Evolutionary conservation across 2,797 vertebrate species (phyloP).

Genomic region (Catamblyrhynchus diadema): DNA sequence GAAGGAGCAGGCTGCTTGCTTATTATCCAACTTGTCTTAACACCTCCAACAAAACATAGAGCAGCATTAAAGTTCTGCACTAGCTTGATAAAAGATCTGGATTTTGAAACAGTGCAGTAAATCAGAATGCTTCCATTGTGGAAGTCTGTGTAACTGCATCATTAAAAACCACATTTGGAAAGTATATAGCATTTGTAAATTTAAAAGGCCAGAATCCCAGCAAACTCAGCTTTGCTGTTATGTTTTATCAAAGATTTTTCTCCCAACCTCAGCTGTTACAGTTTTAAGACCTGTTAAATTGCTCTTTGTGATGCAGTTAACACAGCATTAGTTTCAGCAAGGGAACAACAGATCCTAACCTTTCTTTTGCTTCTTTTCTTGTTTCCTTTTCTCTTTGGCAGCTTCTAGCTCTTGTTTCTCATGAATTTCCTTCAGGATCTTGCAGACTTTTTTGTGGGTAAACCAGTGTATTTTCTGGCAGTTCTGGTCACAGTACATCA

Average conservation of each 20-base stretch:
- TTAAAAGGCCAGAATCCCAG: background rate
- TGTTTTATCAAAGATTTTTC: background rate
- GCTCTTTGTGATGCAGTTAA: background rate
- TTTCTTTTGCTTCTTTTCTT: constrained; percentile 75
- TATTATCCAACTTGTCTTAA: background rate
- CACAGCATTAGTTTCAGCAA: background rate
- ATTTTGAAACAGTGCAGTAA: background rate
- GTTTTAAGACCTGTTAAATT: background rate
- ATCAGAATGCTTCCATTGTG: background rate
- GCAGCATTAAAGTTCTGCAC: background rate
- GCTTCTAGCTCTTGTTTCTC: constrained; percentile 86
- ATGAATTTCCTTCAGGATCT: constrained; percentile 85
- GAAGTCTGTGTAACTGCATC: background rate
- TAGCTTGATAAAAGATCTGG: background rate
- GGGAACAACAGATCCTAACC: background rate
- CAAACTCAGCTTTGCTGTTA: background rate
- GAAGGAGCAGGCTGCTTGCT: background rate
- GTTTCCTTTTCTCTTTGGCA: constrained; percentile 76
- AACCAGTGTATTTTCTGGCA: constrained; percentile 99
- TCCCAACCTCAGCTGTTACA: background rate
- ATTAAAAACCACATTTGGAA: background rate
- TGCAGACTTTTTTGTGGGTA: constrained; percentile 94
- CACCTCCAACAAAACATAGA: background rate
- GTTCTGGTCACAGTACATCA: constrained; percentile 90
- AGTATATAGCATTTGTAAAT: background rate